Evolutionary conservation across 2,888 invertebrate genomes (phyloP).

Genomic region (Melolontha melolontha): DNA sequence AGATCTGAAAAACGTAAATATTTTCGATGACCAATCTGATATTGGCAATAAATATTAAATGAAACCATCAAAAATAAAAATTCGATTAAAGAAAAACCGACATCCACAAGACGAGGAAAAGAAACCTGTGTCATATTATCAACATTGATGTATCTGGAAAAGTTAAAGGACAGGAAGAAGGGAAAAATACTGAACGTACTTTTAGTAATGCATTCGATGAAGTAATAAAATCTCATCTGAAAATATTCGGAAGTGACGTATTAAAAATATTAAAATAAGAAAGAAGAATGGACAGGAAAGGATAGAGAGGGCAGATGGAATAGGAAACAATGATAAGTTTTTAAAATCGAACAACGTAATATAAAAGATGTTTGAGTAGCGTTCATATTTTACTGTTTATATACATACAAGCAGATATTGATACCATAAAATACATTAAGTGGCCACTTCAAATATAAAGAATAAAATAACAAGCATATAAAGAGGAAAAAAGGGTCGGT

Average conservation of each 20-base stretch:
- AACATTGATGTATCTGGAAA: slow-evolving; percentile 12
- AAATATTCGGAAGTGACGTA: background rate
- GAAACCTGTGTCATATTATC: slow-evolving; percentile 27
- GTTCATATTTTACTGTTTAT: slow-evolving; percentile 59
- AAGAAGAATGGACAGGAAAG: background rate
- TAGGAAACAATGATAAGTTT: slow-evolving; percentile 7
- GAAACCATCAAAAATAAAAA: slow-evolving; percentile 24
- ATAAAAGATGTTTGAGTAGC: slow-evolving; percentile 47
- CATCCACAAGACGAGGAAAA: slow-evolving; percentile 1
- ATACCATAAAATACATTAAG: slow-evolving; percentile 62
- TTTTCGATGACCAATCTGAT: slow-evolving; percentile 4
- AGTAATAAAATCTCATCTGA: slow-evolving; percentile 11
- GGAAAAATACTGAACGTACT: background rate
- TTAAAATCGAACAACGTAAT: slow-evolving; percentile 40
- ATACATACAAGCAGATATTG: slow-evolving; percentile 61
- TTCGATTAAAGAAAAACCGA: slow-evolving; percentile 18
- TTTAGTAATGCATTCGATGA: slow-evolving; percentile 18
- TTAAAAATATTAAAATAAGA: slow-evolving; percentile 3
- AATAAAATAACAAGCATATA: slow-evolving; percentile 64
- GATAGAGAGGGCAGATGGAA: background rate
- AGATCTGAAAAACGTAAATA: background rate
- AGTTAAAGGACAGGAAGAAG: slow-evolving; percentile 21
- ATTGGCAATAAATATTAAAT: slow-evolving; percentile 14
- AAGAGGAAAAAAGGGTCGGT: slow-evolving; percentile 56
- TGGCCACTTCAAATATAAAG: slow-evolving; percentile 64